Conservation (phyloP, 1,140 invertebrate genomes). For the Pogonognathellus flavescens region DNA sequence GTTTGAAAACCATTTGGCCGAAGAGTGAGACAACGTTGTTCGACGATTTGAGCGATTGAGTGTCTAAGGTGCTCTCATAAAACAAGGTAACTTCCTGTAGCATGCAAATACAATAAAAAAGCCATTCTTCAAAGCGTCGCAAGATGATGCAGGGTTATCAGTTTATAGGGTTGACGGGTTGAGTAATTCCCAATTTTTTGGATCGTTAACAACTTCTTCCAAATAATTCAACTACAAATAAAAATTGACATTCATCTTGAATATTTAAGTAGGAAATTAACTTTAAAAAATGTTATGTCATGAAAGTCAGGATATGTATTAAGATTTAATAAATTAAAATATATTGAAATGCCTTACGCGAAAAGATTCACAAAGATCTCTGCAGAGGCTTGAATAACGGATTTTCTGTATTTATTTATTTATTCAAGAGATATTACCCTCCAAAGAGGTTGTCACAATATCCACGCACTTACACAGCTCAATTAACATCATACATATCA, state of each 20-base stretch:
- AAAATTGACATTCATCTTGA: no score
- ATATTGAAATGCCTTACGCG: slow-evolving; percentile 17
- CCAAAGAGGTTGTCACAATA: no score
- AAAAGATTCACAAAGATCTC: slow-evolving; percentile 59
- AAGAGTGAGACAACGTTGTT: slow-evolving; percentile 55
- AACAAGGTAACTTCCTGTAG: slow-evolving; percentile 54
- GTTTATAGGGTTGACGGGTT: no score
- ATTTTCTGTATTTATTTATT: slow-evolving; percentile 20
- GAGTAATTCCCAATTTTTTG: neutral
- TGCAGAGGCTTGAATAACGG: slow-evolving; percentile 58
- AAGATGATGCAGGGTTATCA: slow-evolving; percentile 34
- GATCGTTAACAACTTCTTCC: slow-evolving; percentile 32
- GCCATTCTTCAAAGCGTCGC: slow-evolving; percentile 59
- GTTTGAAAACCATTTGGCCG: slow-evolving; percentile 50
- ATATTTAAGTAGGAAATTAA: no score
- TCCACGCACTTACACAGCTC: no score
- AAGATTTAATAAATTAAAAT: neutral
- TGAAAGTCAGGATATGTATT: no score
- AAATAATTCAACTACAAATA: slow-evolving; percentile 23
- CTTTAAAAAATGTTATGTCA: no score
- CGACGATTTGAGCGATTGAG: slow-evolving; percentile 55
- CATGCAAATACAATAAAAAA: slow-evolving; percentile 62
- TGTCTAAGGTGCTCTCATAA: slow-evolving; percentile 57
- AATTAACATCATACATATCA: no score
- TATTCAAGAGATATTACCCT: no score